These are phyloP conservation scores for Stegodyphus mimosarum DNA, from an alignment of 1,140 invertebrate species.

Conservation along the genomic window DNA sequence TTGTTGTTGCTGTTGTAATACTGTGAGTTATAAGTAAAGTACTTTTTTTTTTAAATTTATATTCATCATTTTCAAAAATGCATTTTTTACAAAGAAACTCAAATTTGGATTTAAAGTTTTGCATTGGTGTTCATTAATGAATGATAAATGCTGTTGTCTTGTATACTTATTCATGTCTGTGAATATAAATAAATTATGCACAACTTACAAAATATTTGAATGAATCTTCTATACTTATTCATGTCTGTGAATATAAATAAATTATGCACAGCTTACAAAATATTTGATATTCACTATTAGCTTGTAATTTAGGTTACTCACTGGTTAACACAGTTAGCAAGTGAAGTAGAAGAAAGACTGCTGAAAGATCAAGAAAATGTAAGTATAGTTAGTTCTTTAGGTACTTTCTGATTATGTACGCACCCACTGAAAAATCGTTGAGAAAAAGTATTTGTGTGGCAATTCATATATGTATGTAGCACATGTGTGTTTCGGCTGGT, in stretches of 20 bases:
- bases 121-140: background rate
- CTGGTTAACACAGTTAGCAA: conserved; percentile 84
- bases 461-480: no score
- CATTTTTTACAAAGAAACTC: no score
- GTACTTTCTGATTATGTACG: no score
- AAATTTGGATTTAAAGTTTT: no score
- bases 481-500: no score
- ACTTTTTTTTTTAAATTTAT: no score
- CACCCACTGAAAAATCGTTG: no score
- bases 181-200: conserved; percentile 3
- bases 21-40: no score
- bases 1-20: no score
- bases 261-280: background rate
- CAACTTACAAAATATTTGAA: background rate
- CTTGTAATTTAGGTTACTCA: conserved; percentile 71
- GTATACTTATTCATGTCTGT: conserved; percentile 12
- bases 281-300: background rate
- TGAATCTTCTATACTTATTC: background rate
- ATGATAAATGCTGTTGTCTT: background rate
- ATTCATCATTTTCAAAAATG: no score
- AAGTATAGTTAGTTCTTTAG: conserved; percentile 4
- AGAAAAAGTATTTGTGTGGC: no score
- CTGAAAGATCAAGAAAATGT: conserved; percentile 75
- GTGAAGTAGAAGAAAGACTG: conserved; percentile 87
- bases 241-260: conserved; percentile 15